Conservation (phyloP, 2,113 vertebrate genomes). For the Ceuthmochares aereus region DNA sequence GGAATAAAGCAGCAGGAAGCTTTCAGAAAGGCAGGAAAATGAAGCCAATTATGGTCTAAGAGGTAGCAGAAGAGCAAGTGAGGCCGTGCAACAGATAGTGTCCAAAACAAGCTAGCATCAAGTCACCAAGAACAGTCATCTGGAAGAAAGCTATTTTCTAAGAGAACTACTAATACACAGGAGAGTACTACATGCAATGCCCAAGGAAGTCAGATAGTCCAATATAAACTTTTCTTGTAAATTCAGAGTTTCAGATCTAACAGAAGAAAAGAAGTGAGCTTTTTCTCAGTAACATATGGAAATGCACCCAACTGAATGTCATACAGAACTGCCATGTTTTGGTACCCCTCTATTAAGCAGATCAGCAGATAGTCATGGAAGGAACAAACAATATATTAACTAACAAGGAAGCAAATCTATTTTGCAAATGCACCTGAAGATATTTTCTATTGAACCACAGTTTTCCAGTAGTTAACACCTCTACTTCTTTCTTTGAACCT, state of each 20-base stretch:
- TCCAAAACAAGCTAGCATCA: background rate
- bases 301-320: background rate
- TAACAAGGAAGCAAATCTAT: background rate
- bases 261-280: background rate
- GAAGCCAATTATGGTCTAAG: conserved; percentile 22
- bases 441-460: background rate
- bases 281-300: background rate
- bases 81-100: background rate
- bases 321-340: background rate
- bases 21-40: conserved; percentile 23
- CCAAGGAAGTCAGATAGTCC: background rate
- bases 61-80: conserved; percentile 44
- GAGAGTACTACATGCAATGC: background rate
- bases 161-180: background rate
- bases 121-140: background rate
- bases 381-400: too few relatives aligned
- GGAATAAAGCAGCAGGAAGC: conserved; percentile 28
- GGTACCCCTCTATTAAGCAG: background rate
- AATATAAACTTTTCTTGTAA: background rate
- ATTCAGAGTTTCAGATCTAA: background rate
- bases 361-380: background rate
- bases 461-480: background rate
- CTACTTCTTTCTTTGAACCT: background rate
- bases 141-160: background rate
- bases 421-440: background rate